A percentile compares a stretch with the other conserved stretches of the same genome.
phyloP scores from a whole-genome alignment of 2,888 invertebrate genomes.

The Nemotelus pantherinus region DNA sequence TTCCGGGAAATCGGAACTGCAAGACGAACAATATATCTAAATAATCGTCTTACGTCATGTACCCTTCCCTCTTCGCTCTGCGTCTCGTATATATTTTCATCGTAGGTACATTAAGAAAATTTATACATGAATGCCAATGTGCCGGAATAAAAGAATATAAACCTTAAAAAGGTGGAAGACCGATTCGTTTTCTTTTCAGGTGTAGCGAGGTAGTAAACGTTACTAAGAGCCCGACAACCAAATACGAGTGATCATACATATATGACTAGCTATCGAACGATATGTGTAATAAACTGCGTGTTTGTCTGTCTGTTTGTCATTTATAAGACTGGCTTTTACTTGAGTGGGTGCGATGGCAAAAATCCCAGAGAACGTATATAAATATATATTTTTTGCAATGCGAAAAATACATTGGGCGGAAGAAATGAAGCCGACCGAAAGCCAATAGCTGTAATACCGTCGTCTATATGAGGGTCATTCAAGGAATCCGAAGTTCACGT shows the following conservation, averaged over 20 bases:
- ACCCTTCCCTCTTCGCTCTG: not conserved
- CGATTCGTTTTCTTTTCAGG: constrained; percentile 5
- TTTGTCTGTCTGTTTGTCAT: not conserved
- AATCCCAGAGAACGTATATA: not conserved
- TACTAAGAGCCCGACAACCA: not conserved
- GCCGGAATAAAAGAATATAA: constrained; percentile 26
- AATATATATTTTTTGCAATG: not conserved
- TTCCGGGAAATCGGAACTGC: not conserved
- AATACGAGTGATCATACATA: not conserved
- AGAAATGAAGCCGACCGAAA: not conserved
- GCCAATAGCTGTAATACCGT: not conserved
- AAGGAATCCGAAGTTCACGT: not conserved
- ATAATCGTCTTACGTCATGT: constrained; percentile 1
- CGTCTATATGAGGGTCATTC: not conserved
- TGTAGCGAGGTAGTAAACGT: constrained; percentile 7
- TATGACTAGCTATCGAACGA: not conserved
- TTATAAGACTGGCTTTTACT: not conserved
- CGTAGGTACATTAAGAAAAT: constrained; percentile 21
- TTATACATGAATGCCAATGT: constrained; percentile 32
- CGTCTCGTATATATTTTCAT: not conserved
- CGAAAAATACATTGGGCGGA: constrained; percentile 28
- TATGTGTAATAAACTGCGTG: too few relatives aligned
- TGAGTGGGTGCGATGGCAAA: constrained; percentile 3
- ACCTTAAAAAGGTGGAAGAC: constrained; percentile 15
- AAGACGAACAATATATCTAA: constrained; percentile 13